Percentiles rank a stretch among this genome's conserved stretches.
These are phyloP conservation scores for Thrips palmi DNA, from an alignment of 1,140 invertebrate genomes.

Conservation along the genomic window DNA sequence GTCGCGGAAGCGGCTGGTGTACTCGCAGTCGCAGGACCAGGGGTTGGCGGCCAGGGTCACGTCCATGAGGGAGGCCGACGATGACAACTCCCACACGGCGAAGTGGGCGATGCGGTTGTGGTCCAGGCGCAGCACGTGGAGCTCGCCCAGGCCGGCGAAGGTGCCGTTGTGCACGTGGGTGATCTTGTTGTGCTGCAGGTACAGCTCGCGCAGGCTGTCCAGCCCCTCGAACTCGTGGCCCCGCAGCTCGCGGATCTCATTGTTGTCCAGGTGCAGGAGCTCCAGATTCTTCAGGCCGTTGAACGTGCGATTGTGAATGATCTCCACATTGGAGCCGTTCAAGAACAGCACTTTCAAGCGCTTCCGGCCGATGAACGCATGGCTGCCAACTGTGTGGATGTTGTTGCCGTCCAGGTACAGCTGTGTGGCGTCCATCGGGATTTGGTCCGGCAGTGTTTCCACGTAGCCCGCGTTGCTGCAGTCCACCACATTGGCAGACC, in stretches of 20 bases:
- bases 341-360: conserved; percentile 63
- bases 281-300: conserved; percentile 68
- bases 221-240: conserved; percentile 70
- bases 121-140: conserved; percentile 54
- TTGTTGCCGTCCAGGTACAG: conserved; percentile 79
- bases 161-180: conserved; percentile 53
- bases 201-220: conserved; percentile 38
- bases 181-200: conserved; percentile 48
- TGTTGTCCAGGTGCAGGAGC: conserved; percentile 63
- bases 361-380: conserved; percentile 81
- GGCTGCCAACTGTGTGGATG: conserved; percentile 52
- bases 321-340: conserved; percentile 69
- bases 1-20: conserved; percentile 55
- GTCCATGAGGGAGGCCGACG: conserved; percentile 38
- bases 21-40: conserved; percentile 78
- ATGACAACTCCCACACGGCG: conserved; percentile 54
- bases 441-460: conserved; percentile 52
- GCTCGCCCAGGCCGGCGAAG: conserved; percentile 47
- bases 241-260: conserved; percentile 49
- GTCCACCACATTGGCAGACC: conserved; percentile 83
- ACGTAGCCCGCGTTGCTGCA: conserved; percentile 58
- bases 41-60: conserved; percentile 58
- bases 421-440: conserved; percentile 84
- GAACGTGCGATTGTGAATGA: conserved; percentile 76
- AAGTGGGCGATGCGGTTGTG: conserved; percentile 55